Base-by-base conservation (phyloP, 2,797 vertebrate species). In the Hippopotamyrus pictus region DNA sequence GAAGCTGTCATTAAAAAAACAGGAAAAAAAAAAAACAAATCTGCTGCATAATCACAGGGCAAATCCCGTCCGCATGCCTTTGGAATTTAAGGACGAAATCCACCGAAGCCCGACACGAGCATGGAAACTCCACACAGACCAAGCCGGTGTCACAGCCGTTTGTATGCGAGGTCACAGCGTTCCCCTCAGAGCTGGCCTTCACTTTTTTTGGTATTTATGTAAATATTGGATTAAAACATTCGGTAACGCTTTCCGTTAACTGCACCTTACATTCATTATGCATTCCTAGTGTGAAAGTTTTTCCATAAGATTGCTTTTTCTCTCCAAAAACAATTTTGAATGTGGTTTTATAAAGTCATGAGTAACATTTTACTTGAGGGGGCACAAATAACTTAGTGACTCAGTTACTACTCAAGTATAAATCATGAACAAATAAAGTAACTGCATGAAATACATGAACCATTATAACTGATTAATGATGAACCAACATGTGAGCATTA, bases 1-100 rank as follows among this genome's bases (percentile, higher is more conserved):
- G 37, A 82, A 82, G 76, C 76, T 82, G 76, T 82, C 76, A 82
- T 82, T 82, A 46, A 82, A 82, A 82, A 41, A 37, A 37, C 14
- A 12, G 11, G 25, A 44, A 37, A 79, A 33, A 44, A 37, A 79
- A 33, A n/a, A 79, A 79, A 79, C 73, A 79, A 79, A 46, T 19
- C 6, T 46, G 19, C 41, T 82, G 76, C 41, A 37, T 37, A 76
- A 76, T 33, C 33, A 76, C 29, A 76, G 69, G 69, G 29, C 14
- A 46, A 46, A 82, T 82, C 76, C 76, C 37, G 9, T 46, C 76
- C 12, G 4, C 37, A 79, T 9, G 41, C 41, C 73, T 82, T n/a
- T 46, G 76, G 17, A 82, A 82, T 46, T 82, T 82, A 22, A 46
- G 41, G 17, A n/a, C 17, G 19, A 82, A 44, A 82, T 82, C 76